phyloP scores from a whole-genome alignment of 2,888 invertebrate genomes.

The Ormia ochracea region DNA sequence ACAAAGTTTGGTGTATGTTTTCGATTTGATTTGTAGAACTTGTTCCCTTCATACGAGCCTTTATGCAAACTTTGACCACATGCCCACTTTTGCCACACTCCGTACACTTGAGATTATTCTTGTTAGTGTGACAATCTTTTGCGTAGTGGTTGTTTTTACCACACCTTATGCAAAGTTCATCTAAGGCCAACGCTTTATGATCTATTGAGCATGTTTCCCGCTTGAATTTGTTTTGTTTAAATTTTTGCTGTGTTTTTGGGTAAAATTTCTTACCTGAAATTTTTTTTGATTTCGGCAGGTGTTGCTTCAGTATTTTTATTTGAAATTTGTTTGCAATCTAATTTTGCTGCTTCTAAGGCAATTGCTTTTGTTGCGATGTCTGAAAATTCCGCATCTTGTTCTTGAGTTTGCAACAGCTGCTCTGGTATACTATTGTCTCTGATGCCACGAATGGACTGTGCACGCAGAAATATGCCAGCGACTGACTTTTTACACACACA shows the following conservation, averaged over 20 bases:
- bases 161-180: too few relatives aligned
- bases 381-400: background rate
- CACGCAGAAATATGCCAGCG: constrained; percentile 33
- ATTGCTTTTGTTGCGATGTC: constrained; percentile 27
- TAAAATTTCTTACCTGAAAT: constrained; percentile 11
- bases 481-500: constrained; percentile 32
- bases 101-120: constrained; percentile 31
- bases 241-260: background rate
- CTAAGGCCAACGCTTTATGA: too few relatives aligned
- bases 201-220: too few relatives aligned
- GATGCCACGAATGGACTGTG: constrained; percentile 41
- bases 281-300: constrained; percentile 15
- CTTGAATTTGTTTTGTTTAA: background rate
- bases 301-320: background rate
- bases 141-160: constrained; percentile 15
- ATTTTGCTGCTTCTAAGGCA: constrained; percentile 46
- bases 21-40: constrained; percentile 19
- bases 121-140: constrained; percentile 29
- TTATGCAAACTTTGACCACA: constrained; percentile 16
- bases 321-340: constrained; percentile 24
- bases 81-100: constrained; percentile 29
- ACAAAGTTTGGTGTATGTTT: background rate
- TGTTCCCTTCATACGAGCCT: constrained; percentile 15
- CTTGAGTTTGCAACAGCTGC: background rate
- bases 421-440: constrained; percentile 29